These are phyloP conservation scores for Platyura marginata DNA, from an alignment of 1,140 invertebrate species.

Conservation along the genomic window DNA sequence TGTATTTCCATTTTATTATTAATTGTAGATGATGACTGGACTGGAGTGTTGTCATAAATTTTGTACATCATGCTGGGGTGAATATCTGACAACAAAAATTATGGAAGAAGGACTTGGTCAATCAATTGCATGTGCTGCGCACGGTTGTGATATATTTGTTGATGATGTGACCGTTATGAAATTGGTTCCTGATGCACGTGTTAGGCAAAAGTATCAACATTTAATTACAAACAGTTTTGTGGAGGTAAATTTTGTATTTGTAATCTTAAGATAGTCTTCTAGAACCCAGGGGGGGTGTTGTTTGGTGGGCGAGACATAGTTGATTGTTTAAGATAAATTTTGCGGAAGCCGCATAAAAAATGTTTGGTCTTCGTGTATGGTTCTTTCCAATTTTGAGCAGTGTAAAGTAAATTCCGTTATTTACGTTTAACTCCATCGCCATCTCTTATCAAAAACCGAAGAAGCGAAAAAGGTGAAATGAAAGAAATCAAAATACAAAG, in stretches of 20 bases:
- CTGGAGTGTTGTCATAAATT: constrained; percentile 93
- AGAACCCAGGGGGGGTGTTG: too few relatives aligned
- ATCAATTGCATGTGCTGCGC: constrained; percentile 89
- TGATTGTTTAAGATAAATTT: too few relatives aligned
- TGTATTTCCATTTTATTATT: constrained; percentile 3
- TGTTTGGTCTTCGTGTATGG: too few relatives aligned
- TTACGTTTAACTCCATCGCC: too few relatives aligned
- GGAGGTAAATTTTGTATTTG: constrained; percentile 48
- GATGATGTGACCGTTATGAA: constrained; percentile 94
- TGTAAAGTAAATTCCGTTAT: too few relatives aligned
- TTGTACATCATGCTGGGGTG: constrained; percentile 86
- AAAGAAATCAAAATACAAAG: too few relatives aligned
- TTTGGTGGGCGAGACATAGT: too few relatives aligned
- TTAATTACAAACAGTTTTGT: constrained; percentile 98
- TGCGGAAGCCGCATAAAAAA: too few relatives aligned
- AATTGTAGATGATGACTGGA: constrained; percentile 78
- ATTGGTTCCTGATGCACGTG: constrained; percentile 77
- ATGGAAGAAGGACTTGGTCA: constrained; percentile 93
- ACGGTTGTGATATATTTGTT: constrained; percentile 82
- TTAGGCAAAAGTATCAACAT: constrained; percentile 93
- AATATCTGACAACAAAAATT: constrained; percentile 96
- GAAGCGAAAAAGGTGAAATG: too few relatives aligned
- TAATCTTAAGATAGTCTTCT: too few relatives aligned
- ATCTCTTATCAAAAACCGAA: too few relatives aligned
- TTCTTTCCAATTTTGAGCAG: too few relatives aligned